Base-by-base conservation (phyloP, 2,797 vertebrate genomes). In the Masticophis lateralis region DNA sequence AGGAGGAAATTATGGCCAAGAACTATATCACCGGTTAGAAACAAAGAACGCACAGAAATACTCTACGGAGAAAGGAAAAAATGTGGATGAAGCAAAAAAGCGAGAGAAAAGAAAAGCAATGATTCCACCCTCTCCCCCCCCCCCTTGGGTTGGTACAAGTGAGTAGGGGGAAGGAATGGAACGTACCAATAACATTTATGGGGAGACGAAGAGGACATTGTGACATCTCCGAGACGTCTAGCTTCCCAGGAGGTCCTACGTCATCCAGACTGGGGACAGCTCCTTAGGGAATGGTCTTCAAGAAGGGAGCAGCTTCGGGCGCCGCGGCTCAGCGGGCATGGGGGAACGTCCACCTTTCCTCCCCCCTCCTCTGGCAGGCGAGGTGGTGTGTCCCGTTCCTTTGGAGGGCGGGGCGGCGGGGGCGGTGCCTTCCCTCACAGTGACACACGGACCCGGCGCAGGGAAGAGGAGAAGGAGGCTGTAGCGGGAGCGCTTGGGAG, bases 351-450 rank as follows among this genome's bases (percentile, higher is more conserved):
- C 27, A 9, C 1, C 61, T 53, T 51, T 47, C 60, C 89, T 66
- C 2, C 60, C 63, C 90, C 92, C 94, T 94, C 87, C 87, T 79
- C 90, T 89, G 90, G 57, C 53, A 59, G 87, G 94, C 93, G 93
- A 87, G 95, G 94, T 96, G 96, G 96, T 96, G 95, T 79, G 93
- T 90, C 94, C 96, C 96, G 93, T 92, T 94, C 94, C 0, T 91
- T 95, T 92, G 93, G 94, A 95, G 96, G 96, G 92, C 94, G 93
- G 95, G 91, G 95, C 93, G 89, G 93, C 57, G 91, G 69, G 92
- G 87, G 90, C 96, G 56, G 96, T 94, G 83, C 96, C 95, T 94
- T 92, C 91, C 87, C 11, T 27, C 94, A 89, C 94, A 86, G 95
- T 92, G 96, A 95, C 96, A 96, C 94, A 95, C 95, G 93, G 93